Percentiles rank a stretch among this genome's conserved stretches.
phyloP scores from a whole-genome alignment of 2,113 vertebrate genomes.

The Nyctereutes procyonoides region DNA sequence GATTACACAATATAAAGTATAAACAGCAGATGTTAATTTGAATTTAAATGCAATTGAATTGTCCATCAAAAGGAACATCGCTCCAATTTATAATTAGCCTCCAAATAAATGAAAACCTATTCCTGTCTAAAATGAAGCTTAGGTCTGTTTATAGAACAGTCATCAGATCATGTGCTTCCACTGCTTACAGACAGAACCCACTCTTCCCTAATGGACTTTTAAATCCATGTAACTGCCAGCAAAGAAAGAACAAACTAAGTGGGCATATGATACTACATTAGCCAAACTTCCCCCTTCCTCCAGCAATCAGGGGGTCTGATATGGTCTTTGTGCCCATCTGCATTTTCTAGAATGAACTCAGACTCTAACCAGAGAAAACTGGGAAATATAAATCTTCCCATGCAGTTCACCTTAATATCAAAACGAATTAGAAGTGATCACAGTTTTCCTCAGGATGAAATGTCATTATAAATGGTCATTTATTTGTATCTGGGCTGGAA shows the following conservation, averaged over 20 bases:
- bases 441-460: constrained; percentile 65
- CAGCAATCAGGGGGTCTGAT: constrained; percentile 8
- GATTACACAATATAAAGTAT: constrained; percentile 64
- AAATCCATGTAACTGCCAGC: background rate
- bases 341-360: constrained; percentile 69
- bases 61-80: constrained; percentile 75
- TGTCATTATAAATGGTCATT: constrained; percentile 58
- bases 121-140: constrained; percentile 56
- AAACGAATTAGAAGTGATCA: constrained; percentile 73
- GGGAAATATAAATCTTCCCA: constrained; percentile 47
- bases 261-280: background rate
- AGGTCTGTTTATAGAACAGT: constrained; percentile 56
- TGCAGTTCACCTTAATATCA: constrained; percentile 67
- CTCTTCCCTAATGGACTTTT: constrained; percentile 37
- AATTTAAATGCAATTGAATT: constrained; percentile 80
- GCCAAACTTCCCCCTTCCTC: background rate
- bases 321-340: constrained; percentile 59
- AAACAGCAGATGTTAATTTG: constrained; percentile 82
- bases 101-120: constrained; percentile 70
- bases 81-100: constrained; percentile 77
- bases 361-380: constrained; percentile 56
- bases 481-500: constrained; percentile 20
- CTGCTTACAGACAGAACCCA: background rate
- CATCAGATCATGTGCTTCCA: constrained; percentile 5
- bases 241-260: constrained; percentile 4